Evolutionary conservation across 2,888 invertebrate species (phyloP), one percentile per base, ranked within the genome.

Genomic region (Troides aeacus): DNA sequence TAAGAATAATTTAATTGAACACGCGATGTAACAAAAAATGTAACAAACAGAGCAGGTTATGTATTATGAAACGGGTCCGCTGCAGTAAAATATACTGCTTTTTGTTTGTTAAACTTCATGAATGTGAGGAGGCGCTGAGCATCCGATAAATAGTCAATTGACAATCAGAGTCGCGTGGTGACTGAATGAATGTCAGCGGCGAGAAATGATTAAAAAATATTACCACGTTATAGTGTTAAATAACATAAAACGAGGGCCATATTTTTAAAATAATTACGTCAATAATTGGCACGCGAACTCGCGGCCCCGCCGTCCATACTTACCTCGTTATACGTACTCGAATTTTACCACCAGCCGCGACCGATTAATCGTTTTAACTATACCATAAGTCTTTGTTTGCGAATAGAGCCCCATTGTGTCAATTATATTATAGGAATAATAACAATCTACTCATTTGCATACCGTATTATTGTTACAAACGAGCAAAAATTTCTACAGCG

Each of bases 221-320:
- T 76, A 81, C 85, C 84, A 79, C 84, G 84, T 88, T 82, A 81
- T 76, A 79, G 84, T 84, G 85, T 86, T 88, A 87, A 91, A 90
- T 87, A 88, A 85, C 82, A 85, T 86, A 88, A 87, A 88, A 85
- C 84, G 83, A 81, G 72, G 81, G 84, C 84, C 86, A 91, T 92
- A 92, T 89, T 89, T 92, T 92, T 84, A 89, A 90, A 87, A 90
- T 92, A 92, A 92, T 90, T 89, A 90, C 91, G 86, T 86, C 89
- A 90, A 92, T 92, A 92, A 92, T 92, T 92, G 92, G 90, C 90
- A 90, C 89, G 89, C 87, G 84, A 85, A 84, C 74, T 71, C 75
- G 79, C 79, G 80, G 81, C 81, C 82, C 82, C 59, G 39, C 39
- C 46, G 58, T 78, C 83, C 78, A 79, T 81, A 82, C 84, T 84